These are phyloP conservation scores for Hoplodrina ambigua DNA, from an alignment of 2,888 invertebrate species.

Conservation along the genomic window DNA sequence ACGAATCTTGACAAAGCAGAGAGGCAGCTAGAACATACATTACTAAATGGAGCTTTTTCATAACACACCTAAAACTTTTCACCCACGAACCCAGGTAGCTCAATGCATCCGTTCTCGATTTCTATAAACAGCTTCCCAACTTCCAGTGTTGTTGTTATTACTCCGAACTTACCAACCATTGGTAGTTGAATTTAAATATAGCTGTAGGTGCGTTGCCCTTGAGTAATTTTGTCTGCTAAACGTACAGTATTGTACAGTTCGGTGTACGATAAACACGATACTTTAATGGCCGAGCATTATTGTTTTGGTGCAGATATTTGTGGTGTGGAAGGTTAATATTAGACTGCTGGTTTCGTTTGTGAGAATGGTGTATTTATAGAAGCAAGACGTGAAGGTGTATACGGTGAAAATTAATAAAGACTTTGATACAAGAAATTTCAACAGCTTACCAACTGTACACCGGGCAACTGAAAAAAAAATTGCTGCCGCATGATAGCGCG, in stretches of 20 bases:
- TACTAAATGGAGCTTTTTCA: no score
- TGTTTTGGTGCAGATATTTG: constrained; percentile 51
- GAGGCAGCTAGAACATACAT: no score
- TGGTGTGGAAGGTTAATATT: constrained; percentile 9
- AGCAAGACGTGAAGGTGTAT: no score
- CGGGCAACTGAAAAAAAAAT: no score
- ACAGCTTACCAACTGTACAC: no score
- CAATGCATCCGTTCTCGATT: constrained; percentile 34
- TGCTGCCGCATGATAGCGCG: no score
- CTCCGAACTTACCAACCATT: constrained; percentile 37
- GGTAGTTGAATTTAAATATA: constrained; percentile 67
- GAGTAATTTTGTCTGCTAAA: constrained; percentile 72
- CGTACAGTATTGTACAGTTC: constrained; percentile 55
- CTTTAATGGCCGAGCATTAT: constrained; percentile 62
- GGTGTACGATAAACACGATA: constrained; percentile 68
- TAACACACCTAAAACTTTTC: background rate
- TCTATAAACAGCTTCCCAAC: constrained; percentile 32
- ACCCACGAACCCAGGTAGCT: constrained; percentile 3
- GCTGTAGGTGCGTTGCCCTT: constrained; percentile 73
- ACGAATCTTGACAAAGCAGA: no score
- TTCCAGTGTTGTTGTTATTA: constrained; percentile 32
- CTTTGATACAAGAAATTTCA: no score
- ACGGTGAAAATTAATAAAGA: background rate
- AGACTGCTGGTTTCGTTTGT: constrained; percentile 7
- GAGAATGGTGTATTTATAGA: background rate